Evolutionary conservation across 2,797 vertebrate species (phyloP), one percentile per base, ranked within the genome.

Genomic region (Glossophaga mutica): DNA sequence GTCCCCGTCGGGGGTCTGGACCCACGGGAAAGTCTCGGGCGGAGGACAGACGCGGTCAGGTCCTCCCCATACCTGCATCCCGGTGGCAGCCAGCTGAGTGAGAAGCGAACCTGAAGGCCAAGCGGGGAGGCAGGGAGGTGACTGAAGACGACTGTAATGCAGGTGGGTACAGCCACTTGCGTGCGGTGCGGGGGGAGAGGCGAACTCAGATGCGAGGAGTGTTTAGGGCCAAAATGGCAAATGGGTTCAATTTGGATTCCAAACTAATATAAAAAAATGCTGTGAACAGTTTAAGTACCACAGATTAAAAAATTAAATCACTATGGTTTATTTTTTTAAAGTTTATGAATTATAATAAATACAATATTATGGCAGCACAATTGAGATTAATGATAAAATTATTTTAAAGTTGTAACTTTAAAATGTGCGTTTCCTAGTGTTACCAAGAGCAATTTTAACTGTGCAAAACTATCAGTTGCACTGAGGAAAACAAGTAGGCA

Each of bases 241-340:
- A 70, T 24, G 48, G 46, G 32, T 57, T 94, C 68, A 50, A 39
- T 39, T 2, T 91, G 77, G 32, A 91, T 46, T 79, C 32, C 34
- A 94, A 84, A 88, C 65, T 87, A 87, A 78, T 59, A 32, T 6
- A 16, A 48, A 76, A 50, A 50, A 57, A 2, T 15, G 22, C 26
- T 19, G 50, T 39, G 74, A 42, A 37, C 18, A 37, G 26, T 73
- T 65, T 78, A 83, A 77, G 48, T 52, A 85, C 55, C 78, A 71
- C 6, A 55, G 52, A 84, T 10, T 9, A 67, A 70, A 74, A 93
- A 34, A 19, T 48, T 48, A 32, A 83, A 76, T 34, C 37, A 42
- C 24, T 37, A 22, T 44, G 37, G 34, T 50, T 74, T 84, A 67
- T 68, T 86, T 87, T 48, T 29, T 94, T 81, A 71, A 24, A 79